Conservation (phyloP, 1,140 invertebrate genomes). For the Cardiocondyla obscurior region DNA sequence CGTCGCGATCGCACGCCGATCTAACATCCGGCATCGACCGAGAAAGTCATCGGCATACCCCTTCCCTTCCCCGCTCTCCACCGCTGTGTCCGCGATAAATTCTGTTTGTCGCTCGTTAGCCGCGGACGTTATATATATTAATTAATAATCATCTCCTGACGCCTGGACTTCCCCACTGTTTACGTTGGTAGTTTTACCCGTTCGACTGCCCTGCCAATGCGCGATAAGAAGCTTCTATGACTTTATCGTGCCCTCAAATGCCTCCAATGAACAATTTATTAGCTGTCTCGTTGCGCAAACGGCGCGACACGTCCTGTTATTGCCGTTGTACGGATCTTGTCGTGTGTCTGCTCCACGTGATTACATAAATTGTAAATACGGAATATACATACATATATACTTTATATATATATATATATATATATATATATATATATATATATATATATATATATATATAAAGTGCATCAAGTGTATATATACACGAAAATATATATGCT, state of each 20-base stretch:
- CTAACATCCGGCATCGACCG: background rate
- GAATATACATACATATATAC: background rate
- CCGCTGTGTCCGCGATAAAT: background rate
- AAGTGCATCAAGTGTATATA: too few relatives aligned
- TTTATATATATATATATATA: background rate
- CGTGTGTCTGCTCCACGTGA: background rate
- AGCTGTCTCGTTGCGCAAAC: background rate
- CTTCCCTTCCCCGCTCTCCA: background rate
- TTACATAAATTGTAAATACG: constrained; percentile 26
- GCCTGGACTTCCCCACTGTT: background rate
- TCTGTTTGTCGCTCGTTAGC: constrained; percentile 2
- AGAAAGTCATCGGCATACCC: background rate
- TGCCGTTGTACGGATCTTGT: background rate
- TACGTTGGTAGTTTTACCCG: background rate
- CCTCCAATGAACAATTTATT: background rate
- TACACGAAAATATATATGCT: background rate
- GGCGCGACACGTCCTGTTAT: background rate
- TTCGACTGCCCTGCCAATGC: background rate
- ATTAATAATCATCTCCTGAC: constrained; percentile 7
- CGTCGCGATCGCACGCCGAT: constrained; percentile 21
- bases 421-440: background rate
- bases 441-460: background rate
- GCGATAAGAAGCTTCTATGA: background rate
- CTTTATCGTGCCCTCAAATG: background rate
- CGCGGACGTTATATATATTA: constrained; percentile 22